These are phyloP conservation scores for Andinoacara biseriatus DNA, from an alignment of 2,113 vertebrate genomes.

Conservation along the genomic window DNA sequence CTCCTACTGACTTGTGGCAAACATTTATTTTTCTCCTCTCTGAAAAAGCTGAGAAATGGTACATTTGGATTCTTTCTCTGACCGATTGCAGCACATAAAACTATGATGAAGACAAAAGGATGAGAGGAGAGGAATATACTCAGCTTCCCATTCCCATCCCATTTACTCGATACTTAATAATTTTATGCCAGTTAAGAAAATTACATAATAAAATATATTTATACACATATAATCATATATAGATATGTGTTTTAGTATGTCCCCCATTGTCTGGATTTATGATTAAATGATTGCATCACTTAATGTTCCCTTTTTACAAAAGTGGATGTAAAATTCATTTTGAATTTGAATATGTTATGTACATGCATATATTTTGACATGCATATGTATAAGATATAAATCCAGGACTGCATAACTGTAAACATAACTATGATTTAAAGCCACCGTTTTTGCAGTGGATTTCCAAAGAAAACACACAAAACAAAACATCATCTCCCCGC, in stretches of 20 bases:
- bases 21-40: background rate
- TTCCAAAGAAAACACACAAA: background rate
- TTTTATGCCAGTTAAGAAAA: background rate
- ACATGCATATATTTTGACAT: background rate
- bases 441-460: background rate
- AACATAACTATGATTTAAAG: background rate
- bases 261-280: background rate
- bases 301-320: too few relatives aligned
- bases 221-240: background rate
- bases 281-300: background rate
- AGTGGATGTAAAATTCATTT: background rate
- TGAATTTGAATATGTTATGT: background rate
- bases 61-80: background rate
- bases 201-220: background rate
- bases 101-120: background rate
- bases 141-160: background rate
- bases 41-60: background rate
- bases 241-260: background rate
- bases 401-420: background rate
- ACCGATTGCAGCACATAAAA: background rate
- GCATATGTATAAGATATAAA: background rate
- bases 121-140: background rate
- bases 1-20: background rate
- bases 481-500: background rate
- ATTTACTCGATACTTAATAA: background rate